phyloP scores from a whole-genome alignment of 2,113 vertebrate genomes.

The Podiceps cristatus region DNA sequence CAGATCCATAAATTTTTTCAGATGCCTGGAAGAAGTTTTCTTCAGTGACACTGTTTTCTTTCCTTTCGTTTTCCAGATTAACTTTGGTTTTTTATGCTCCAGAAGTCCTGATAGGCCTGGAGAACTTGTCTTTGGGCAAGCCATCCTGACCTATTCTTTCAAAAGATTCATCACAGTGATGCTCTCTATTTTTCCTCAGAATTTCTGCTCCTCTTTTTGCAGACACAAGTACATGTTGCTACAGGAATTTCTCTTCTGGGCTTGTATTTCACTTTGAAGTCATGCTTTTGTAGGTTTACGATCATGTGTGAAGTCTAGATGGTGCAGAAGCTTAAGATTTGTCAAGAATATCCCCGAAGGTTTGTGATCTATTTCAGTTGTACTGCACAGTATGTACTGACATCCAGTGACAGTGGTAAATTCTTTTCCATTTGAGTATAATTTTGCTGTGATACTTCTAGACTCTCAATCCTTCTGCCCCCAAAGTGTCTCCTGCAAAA shows the following conservation, averaged over 20 bases:
- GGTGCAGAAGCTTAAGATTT: constrained; percentile 38
- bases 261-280: constrained; percentile 53
- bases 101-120: neutral
- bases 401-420: constrained; percentile 29
- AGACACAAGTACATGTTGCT: neutral
- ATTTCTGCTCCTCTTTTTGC: neutral
- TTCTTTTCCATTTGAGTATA: constrained; percentile 3
- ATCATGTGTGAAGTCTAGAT: neutral
- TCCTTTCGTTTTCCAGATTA: neutral
- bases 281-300: constrained; percentile 41
- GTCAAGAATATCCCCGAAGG: constrained; percentile 45
- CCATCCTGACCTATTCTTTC: neutral
- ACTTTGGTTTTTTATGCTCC: neutral
- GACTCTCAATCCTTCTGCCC: neutral
- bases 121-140: neutral
- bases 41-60: neutral
- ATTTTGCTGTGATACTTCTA: constrained; percentile 25
- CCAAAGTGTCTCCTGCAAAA: neutral
- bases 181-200: neutral
- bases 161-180: neutral
- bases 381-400: neutral
- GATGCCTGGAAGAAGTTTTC: neutral
- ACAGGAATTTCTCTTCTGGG: constrained; percentile 38
- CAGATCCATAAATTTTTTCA: neutral
- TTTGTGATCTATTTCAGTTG: constrained; percentile 30